Evolutionary conservation across 2,113 vertebrate species (phyloP).

Genomic region (Ciconia stormi): DNA sequence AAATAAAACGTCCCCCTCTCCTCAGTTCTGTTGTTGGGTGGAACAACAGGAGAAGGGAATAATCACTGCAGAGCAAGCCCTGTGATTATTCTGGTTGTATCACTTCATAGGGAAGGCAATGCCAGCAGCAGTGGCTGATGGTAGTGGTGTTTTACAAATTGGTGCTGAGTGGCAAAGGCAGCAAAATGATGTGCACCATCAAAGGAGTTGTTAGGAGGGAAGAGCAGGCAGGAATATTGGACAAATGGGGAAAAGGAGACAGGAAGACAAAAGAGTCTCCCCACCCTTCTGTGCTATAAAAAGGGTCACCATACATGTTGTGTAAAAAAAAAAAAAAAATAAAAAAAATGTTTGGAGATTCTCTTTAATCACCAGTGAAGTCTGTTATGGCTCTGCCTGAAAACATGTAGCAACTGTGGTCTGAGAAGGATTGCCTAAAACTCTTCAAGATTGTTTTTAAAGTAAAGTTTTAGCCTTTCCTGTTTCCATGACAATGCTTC

Average conservation of each 20-base stretch:
- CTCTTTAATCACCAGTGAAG: background rate
- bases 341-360: background rate
- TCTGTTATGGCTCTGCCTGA: background rate
- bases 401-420: background rate
- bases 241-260: background rate
- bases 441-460: constrained; percentile 16
- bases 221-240: background rate
- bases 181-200: background rate
- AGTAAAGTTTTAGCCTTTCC: background rate
- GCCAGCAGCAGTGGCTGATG: background rate
- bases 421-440: background rate
- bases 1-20: background rate
- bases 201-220: background rate
- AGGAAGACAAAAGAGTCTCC: background rate
- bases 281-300: background rate
- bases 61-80: background rate
- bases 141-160: background rate
- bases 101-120: background rate
- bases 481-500: constrained; percentile 50
- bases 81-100: background rate
- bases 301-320: background rate
- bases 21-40: background rate
- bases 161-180: background rate
- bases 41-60: background rate
- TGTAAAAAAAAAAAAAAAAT: background rate